Percentiles rank a stretch among this genome's conserved stretches.
These are phyloP conservation scores for Euwallacea similis DNA, from an alignment of 1,140 invertebrate genomes.

Conservation along the genomic window DNA sequence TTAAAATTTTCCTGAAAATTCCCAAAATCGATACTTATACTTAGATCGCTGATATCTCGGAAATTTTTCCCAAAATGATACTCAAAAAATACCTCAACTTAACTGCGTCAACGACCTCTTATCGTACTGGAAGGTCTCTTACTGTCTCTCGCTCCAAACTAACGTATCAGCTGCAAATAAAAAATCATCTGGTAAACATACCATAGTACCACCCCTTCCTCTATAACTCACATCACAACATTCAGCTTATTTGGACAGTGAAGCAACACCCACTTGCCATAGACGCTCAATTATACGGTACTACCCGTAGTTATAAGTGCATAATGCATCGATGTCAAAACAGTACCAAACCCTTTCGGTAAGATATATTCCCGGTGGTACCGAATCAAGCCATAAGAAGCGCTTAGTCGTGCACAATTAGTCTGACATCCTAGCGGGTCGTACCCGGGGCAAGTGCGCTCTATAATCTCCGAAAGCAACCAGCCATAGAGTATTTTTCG, in stretches of 20 bases:
- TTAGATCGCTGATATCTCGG: too few species aligned
- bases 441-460: conserved; percentile 15
- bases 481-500: conserved; percentile 31
- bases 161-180: too few species aligned
- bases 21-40: too few species aligned
- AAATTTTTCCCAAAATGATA: too few species aligned
- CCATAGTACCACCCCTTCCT: too few species aligned
- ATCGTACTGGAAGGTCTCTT: too few species aligned
- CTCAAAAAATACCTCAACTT: too few species aligned
- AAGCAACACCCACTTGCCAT: background rate
- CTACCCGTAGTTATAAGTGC: background rate
- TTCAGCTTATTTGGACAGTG: background rate
- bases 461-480: conserved; percentile 33
- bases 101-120: too few species aligned
- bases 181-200: too few species aligned
- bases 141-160: too few species aligned
- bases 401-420: conserved; percentile 22
- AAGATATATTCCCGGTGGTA: conserved; percentile 14
- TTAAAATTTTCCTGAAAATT: too few species aligned
- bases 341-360: conserved; percentile 6
- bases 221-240: too few species aligned
- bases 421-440: conserved; percentile 5
- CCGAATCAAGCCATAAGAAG: conserved; percentile 31
- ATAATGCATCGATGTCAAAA: background rate
- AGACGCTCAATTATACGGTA: background rate